phyloP scores from a whole-genome alignment of 92 coral and sea anemone genomes.

The Bergia sp. region DNA sequence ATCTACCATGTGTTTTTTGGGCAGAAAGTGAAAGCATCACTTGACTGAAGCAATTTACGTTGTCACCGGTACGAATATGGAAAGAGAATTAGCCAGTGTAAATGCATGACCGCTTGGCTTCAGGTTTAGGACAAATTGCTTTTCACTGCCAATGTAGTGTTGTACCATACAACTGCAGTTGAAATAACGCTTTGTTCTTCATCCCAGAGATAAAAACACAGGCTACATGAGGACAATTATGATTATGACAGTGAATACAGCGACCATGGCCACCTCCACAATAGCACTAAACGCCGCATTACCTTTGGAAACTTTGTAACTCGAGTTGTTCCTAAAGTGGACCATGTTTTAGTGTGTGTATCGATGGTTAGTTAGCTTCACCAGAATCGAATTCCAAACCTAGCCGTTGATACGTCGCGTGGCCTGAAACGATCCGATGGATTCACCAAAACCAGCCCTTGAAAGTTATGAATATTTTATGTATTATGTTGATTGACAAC shows the following conservation, averaged over 20 bases:
- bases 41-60: not conserved
- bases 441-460: not conserved
- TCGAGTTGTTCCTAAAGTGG: not conserved
- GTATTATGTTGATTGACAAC: not conserved
- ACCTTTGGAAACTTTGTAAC: not conserved
- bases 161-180: too few species aligned
- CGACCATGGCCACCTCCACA: not conserved
- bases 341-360: not conserved
- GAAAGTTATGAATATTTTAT: not conserved
- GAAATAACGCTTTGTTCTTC: not conserved
- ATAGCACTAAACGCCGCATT: conserved; percentile 8
- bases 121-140: too few species aligned
- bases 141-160: not conserved
- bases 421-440: not conserved
- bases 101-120: too few species aligned
- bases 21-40: not conserved
- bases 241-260: not conserved
- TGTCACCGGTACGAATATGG: too few species aligned
- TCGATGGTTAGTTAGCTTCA: not conserved
- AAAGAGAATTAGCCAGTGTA: too few species aligned
- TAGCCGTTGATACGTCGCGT: not conserved
- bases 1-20: not conserved
- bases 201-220: not conserved
- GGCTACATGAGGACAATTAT: not conserved
- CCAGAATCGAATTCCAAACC: not conserved